Evolutionary conservation across 2,888 invertebrate genomes (phyloP), one percentile per base, ranked within the genome.

Genomic region (Pristionchus maxplancki): DNA sequence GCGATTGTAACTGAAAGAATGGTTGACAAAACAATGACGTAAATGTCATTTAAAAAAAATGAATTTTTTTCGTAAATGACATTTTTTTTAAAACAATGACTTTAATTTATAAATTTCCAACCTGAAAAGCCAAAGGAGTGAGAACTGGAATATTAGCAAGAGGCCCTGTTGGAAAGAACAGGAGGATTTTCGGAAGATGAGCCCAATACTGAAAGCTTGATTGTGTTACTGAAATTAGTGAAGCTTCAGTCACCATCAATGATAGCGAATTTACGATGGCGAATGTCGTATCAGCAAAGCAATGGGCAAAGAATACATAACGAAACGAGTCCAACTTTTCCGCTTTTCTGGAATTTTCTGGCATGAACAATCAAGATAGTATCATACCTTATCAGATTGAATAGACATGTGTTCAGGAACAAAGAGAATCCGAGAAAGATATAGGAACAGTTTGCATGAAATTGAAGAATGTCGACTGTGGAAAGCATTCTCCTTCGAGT

Each of bases 251-350:
- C 24, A 74, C 71, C 71, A 74, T 74, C 20, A 74, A 24, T 1
- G 71, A 74, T 1, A 74, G 37, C 11, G 71, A 9, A 9, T 74
- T 28, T 2, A 31, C 71, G n/a, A 74, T 37, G 20, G 71, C 71
- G 9, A 74, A 74, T 1, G 8, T 24, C n/a, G 31, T 9, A 37
- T 74, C 71, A 8, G 71, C 24, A 37, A 74, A 8, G 40, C 71
- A 74, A 40, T 74, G 31, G 1, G 71, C 71, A 24, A 74, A 74
- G 20, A 74, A 74, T 37, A 74, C 71, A 20, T 74, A 37, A 6
- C 71, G 71, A 40, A 74, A 74, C 15, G 71, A 74, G 40, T 74
- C 71, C 3, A 74, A 24, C 24, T 74, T 74, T 5, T 74, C 71
- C 24, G 71, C 71, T 40, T 74, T 74, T 24, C 71, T 74, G 37